Conservation (phyloP, 2,888 invertebrate species). For the Drosophila nigricruria region DNA sequence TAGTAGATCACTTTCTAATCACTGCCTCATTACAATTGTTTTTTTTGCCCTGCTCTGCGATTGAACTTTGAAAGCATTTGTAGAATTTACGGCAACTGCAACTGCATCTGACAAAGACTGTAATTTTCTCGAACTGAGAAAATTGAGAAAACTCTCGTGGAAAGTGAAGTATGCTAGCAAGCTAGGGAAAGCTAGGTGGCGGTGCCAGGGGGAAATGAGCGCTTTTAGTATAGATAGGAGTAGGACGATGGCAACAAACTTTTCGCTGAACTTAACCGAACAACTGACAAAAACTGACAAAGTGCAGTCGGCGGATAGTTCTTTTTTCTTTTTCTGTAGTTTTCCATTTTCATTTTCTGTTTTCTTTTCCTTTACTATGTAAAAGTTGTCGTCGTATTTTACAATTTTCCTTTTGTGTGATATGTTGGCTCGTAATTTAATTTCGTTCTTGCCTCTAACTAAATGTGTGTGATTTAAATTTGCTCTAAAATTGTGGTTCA, state of each 20-base stretch:
- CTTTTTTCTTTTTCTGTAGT: slow-evolving; percentile 26
- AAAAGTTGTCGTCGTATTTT: slow-evolving; percentile 23
- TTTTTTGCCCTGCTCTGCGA: slow-evolving; percentile 31
- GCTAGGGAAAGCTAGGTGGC: neutral
- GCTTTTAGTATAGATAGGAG: neutral
- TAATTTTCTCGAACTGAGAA: slow-evolving; percentile 58
- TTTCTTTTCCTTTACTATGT: neutral
- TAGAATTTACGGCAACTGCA: slow-evolving; percentile 47
- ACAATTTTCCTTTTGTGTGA: slow-evolving; percentile 29
- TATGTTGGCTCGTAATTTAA: slow-evolving; percentile 42
- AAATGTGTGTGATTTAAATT: slow-evolving; percentile 49
- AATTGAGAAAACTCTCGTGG: slow-evolving; percentile 43
- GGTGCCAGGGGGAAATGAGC: too few species aligned
- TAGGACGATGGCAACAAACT: slow-evolving; percentile 39
- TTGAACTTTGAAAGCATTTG: slow-evolving; percentile 60
- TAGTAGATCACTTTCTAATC: neutral
- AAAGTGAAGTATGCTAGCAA: slow-evolving; percentile 23
- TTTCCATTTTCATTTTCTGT: slow-evolving; percentile 9
- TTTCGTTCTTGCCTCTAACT: slow-evolving; percentile 11
- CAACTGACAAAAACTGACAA: slow-evolving; percentile 72
- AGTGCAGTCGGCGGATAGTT: slow-evolving; percentile 64
- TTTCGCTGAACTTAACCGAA: slow-evolving; percentile 59
- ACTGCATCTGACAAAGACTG: slow-evolving; percentile 71
- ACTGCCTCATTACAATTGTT: slow-evolving; percentile 9
- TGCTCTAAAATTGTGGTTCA: slow-evolving; percentile 32